Base-by-base conservation (phyloP, 2,113 vertebrate species). In the Brachionichthys hirsutus region DNA sequence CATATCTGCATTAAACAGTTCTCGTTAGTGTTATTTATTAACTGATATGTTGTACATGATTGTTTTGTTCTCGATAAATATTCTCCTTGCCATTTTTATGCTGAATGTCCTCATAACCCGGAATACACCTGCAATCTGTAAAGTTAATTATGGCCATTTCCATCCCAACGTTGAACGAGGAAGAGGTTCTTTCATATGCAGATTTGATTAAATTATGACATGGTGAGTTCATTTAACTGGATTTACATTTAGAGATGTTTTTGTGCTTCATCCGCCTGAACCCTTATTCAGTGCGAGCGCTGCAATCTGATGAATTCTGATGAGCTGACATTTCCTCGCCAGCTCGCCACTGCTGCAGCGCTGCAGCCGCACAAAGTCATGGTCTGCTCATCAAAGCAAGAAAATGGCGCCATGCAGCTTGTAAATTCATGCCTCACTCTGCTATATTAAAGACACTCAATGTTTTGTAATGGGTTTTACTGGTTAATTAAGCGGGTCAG, bases 201-300 rank as follows among this genome's bases (percentile, higher is more conserved):
- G 78, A 90, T 87, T 43, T 79, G 41, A 87, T 89, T 78, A 74
- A 87, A 87, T 87, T 86, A 85, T 78, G 48, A 77, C 41, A 17
- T 45, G 57, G 71, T 80, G 73, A 80, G 71, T 76, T 87, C 66
- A 81, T 87, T 84, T 84, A 80, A 72, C 70, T 62, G 54, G 65
- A 89, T 89, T 88, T 89, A 77, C 80, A 86, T 88, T 84, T 81
- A 82, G 60, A 57, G 60, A 85, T 76, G 77, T 67, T 82, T 81
- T 82, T 73, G 55, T 85, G 49, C 74, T 65, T 63, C 66, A 15
- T 49, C 61, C 73, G 62, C 49, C 46, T 47, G 63, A 74, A 74
- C 62, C 62, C 64, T 70, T 38, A 12, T 56, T 65, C 40, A 67
- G 70, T 35, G 7, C 30, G 10, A 65, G 62, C 50, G 41, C 53